These are phyloP conservation scores for Andricus curvator DNA, from an alignment of 2,888 invertebrate genomes.

Conservation along the genomic window DNA sequence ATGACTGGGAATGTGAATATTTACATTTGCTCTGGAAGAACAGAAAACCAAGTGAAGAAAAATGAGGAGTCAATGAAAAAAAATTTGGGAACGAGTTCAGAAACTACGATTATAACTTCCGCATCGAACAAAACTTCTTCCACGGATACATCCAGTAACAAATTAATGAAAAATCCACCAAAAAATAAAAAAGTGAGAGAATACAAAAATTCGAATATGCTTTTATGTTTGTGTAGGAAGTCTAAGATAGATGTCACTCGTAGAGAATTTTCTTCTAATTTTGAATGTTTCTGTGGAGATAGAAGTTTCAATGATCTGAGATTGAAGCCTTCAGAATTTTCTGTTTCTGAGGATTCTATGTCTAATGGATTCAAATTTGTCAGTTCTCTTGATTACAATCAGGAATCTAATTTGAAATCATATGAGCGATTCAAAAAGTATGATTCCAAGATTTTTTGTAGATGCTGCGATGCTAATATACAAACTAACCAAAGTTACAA, in stretches of 20 bases:
- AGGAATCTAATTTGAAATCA: not conserved
- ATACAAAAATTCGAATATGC: not conserved
- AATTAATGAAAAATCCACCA: not conserved
- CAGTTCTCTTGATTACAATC: not conserved
- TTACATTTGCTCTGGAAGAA: conserved; percentile 70
- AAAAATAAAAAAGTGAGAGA: not conserved
- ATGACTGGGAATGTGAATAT: conserved; percentile 72
- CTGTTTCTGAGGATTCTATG: not conserved
- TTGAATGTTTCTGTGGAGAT: not conserved
- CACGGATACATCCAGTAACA: not conserved
- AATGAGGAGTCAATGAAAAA: conserved; percentile 37
- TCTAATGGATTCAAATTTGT: not conserved
- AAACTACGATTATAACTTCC: not conserved
- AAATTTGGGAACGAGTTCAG: not conserved
- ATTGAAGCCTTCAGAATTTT: not conserved
- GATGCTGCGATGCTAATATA: not conserved
- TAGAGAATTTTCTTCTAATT: not conserved
- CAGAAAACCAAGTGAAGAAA: conserved; percentile 52
- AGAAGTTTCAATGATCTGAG: not conserved
- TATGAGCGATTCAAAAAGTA: not conserved
- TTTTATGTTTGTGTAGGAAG: not conserved
- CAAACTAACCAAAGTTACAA: not conserved
- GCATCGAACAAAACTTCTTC: not conserved
- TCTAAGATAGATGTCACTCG: not conserved
- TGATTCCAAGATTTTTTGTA: not conserved